Conservation (phyloP, 2,113 vertebrate species). For the Corythornis vintsioides region DNA sequence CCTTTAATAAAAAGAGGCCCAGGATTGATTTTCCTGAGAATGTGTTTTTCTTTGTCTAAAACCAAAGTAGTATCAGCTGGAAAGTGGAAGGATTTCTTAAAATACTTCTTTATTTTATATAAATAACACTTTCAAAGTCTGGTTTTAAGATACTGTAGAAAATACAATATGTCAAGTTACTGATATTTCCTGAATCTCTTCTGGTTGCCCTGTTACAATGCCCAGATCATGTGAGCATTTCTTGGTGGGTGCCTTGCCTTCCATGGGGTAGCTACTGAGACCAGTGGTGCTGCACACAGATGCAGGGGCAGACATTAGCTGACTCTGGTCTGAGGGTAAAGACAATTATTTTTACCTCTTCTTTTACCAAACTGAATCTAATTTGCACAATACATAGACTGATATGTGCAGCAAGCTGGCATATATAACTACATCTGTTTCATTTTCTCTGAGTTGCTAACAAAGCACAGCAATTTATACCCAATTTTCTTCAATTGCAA, state of each 20-base stretch:
- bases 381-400: neutral
- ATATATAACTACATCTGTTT: neutral
- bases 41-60: constrained; percentile 56
- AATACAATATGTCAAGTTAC: neutral
- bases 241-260: neutral
- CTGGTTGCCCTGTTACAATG: neutral
- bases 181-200: neutral
- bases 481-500: neutral
- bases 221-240: neutral
- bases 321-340: neutral
- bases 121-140: constrained; percentile 19
- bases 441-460: neutral
- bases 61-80: constrained; percentile 40
- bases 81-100: constrained; percentile 15
- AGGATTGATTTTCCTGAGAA: constrained; percentile 38
- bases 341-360: neutral
- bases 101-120: neutral
- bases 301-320: neutral
- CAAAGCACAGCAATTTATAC: neutral
- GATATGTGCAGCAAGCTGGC: neutral
- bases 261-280: neutral
- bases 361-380: neutral
- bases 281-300: neutral
- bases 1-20: constrained; percentile 59
- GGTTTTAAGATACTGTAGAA: neutral